phyloP scores from a whole-genome alignment of 2,113 vertebrate species.

The Falcunculus frontatus region DNA sequence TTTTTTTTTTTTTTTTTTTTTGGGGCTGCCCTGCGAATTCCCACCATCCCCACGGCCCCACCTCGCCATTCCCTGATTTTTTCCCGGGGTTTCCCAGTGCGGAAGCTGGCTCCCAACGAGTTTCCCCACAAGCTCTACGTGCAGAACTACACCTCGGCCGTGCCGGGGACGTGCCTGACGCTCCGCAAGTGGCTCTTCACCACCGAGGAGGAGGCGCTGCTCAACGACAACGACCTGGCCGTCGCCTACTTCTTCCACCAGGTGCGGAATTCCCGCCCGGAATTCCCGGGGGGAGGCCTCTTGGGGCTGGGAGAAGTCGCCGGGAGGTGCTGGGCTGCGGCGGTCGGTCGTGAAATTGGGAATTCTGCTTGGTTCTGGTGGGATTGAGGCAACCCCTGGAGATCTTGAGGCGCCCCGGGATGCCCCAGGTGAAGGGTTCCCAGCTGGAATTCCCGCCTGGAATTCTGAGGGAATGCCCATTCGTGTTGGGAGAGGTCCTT shows the following conservation, averaged over 20 bases:
- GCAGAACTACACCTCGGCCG: constrained; percentile 95
- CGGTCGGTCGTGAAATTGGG: not conserved
- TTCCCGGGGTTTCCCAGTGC: constrained; percentile 68
- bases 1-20: too few species aligned
- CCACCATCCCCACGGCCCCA: too few species aligned
- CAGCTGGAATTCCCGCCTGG: too few species aligned
- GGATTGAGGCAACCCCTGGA: too few species aligned
- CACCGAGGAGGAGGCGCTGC: constrained; percentile 88
- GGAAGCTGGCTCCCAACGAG: constrained; percentile 93
- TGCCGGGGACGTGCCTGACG: constrained; percentile 92
- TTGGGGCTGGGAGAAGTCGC: fast-evolving
- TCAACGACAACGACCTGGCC: constrained; percentile 91
- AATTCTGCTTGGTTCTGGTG: fast-evolving
- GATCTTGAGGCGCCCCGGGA: too few species aligned
- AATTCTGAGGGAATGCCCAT: fast-evolving
- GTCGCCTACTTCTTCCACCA: constrained; percentile 96
- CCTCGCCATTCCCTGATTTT: too few species aligned
- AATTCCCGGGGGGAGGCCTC: fast-evolving
- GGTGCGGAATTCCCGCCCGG: not conserved
- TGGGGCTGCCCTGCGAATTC: too few species aligned
- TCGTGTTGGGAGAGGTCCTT: fast-evolving
- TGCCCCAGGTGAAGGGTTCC: too few species aligned
- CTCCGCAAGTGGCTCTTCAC: constrained; percentile 96
- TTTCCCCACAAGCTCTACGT: constrained; percentile 98
- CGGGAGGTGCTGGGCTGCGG: too few species aligned